Evolutionary conservation across 2,797 vertebrate genomes (phyloP).

Genomic region (Poliocrania exsul): DNA sequence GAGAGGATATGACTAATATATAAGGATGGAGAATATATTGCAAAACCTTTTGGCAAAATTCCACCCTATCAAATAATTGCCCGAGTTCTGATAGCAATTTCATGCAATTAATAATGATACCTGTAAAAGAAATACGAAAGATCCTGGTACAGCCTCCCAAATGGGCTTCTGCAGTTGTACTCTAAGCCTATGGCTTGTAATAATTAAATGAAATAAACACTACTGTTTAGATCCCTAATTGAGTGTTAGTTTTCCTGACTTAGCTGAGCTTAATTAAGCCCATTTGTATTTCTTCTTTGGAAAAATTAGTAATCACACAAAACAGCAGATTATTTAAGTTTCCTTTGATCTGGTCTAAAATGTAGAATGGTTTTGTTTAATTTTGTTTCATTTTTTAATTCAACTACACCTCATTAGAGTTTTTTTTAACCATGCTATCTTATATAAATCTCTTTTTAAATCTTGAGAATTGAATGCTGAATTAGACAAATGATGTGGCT

Average conservation of each 20-base stretch:
- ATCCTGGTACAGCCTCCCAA: background rate
- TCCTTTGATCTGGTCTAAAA: background rate
- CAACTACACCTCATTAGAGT: background rate
- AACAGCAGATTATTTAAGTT: background rate
- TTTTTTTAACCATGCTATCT: background rate
- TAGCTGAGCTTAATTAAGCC: background rate
- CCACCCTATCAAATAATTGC: background rate
- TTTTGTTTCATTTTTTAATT: background rate
- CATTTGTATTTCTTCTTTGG: background rate
- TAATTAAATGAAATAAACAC: background rate
- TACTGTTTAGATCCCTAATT: background rate
- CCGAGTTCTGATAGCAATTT: background rate
- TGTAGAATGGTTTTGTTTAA: background rate
- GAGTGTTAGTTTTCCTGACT: background rate
- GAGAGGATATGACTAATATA: background rate
- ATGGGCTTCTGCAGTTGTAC: background rate
- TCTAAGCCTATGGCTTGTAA: background rate
- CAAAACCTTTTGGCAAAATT: background rate
- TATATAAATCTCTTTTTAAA: background rate
- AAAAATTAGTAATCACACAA: background rate
- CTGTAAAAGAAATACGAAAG: background rate
- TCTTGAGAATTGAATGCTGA: background rate
- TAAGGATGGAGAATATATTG: background rate
- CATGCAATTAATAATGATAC: background rate
- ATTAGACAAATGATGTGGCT: background rate